phyloP scores from a whole-genome alignment of 2,797 vertebrate genomes.

The Mustela erminea region DNA sequence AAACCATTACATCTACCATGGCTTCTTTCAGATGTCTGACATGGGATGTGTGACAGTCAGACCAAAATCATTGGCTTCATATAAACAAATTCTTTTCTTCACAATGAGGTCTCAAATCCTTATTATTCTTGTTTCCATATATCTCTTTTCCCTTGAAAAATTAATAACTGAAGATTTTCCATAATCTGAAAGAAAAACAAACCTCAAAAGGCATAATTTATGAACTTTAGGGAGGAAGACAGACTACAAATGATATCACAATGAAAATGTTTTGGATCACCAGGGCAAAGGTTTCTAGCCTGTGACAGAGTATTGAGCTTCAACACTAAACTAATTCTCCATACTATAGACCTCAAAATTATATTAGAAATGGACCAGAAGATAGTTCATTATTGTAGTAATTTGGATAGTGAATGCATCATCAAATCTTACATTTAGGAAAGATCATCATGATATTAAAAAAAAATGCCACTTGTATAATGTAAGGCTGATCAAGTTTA shows the following conservation, averaged over 20 bases:
- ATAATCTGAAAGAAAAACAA: not conserved
- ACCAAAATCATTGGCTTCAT: not conserved
- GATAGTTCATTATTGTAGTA: not conserved
- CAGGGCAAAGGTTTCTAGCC: not conserved
- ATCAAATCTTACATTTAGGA: not conserved
- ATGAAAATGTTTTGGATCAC: not conserved
- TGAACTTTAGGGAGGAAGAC: not conserved
- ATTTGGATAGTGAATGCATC: not conserved
- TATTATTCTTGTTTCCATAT: not conserved
- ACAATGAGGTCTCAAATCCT: not conserved
- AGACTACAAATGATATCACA: not conserved
- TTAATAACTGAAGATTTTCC: not conserved
- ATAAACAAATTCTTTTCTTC: not conserved
- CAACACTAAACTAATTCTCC: not conserved
- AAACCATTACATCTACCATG: not conserved
- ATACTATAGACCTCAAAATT: not conserved
- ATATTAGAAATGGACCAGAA: not conserved
- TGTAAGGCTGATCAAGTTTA: not conserved
- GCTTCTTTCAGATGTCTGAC: not conserved
- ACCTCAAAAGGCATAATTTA: not conserved
- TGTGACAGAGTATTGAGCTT: not conserved
- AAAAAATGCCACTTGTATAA: not conserved
- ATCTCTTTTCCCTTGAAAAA: not conserved
- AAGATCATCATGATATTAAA: not conserved
- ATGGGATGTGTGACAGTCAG: not conserved